phyloP scores from a whole-genome alignment of 2,113 vertebrate species.

The Microcebus ravelobensis region DNA sequence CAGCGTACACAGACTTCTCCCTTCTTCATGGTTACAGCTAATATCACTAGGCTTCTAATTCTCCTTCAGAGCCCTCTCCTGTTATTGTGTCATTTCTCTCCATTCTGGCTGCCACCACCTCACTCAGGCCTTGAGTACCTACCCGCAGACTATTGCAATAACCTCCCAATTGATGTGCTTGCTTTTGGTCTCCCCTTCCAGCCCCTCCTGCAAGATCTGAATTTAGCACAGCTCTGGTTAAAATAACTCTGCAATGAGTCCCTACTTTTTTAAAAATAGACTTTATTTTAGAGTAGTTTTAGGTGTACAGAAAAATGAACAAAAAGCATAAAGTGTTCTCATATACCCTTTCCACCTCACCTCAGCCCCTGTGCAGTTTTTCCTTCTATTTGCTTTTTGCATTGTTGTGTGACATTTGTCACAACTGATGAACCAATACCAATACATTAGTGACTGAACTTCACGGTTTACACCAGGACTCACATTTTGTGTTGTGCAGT shows the following conservation, averaged over 20 bases:
- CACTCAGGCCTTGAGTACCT: background rate
- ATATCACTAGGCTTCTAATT: background rate
- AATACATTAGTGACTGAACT: background rate
- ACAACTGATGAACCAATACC: background rate
- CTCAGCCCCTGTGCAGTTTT: background rate
- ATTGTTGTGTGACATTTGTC: background rate
- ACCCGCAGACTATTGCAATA: background rate
- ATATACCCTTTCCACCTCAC: background rate
- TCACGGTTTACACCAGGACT: background rate
- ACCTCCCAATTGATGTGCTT: background rate
- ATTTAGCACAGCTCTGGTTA: background rate
- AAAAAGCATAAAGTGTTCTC: background rate
- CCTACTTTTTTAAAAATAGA: background rate
- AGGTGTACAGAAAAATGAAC: background rate
- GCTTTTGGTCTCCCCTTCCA: background rate
- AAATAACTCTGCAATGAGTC: background rate
- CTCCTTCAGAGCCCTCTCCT: background rate
- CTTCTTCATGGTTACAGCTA: background rate
- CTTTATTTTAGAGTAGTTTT: background rate
- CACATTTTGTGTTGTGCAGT: background rate
- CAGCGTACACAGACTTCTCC: background rate
- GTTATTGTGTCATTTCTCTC: background rate
- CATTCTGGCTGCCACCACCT: background rate
- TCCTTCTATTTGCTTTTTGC: background rate
- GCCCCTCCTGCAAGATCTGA: background rate